Conservation (phyloP, 2,888 invertebrate genomes). For the Epsilonema sp. region DNA sequence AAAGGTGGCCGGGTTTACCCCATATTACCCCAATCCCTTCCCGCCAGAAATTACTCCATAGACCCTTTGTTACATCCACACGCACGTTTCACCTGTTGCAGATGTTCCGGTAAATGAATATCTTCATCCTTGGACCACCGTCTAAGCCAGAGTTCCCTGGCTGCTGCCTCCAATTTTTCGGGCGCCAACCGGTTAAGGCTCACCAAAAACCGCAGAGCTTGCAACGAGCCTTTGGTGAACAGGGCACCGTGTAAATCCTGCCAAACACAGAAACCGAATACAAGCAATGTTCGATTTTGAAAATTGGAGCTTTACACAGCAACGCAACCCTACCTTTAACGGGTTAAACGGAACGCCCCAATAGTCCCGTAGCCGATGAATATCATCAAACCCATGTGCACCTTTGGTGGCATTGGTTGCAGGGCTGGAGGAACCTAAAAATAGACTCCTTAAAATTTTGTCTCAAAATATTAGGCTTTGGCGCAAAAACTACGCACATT, state of each 20-base stretch:
- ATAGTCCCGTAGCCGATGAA: not conserved
- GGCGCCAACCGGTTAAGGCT: slow-evolving; percentile 3
- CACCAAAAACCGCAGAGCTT: slow-evolving; percentile 10
- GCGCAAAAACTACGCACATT: not conserved
- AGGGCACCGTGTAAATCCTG: slow-evolving; percentile 12
- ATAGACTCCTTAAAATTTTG: too few relatives aligned
- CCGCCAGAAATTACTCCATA: too few relatives aligned
- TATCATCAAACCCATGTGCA: not conserved
- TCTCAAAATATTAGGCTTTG: too few relatives aligned
- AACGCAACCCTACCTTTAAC: not conserved
- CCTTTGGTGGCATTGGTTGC: not conserved
- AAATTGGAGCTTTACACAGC: not conserved
- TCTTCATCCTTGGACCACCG: slow-evolving; percentile 14
- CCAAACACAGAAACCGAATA: not conserved
- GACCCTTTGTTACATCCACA: not conserved
- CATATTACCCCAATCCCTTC: too few relatives aligned
- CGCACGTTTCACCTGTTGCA: slow-evolving; percentile 10
- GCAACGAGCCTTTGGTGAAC: slow-evolving; percentile 10
- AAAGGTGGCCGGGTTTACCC: too few relatives aligned
- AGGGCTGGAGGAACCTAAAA: too few relatives aligned
- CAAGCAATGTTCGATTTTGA: too few relatives aligned
- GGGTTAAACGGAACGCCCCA: not conserved
- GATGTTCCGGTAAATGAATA: slow-evolving; percentile 14
- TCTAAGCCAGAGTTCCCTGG: slow-evolving; percentile 13
- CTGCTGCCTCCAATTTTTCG: slow-evolving; percentile 7